These are phyloP conservation scores for Nematostella vectensis DNA, from an alignment of 92 coral and sea anemone species.

Conservation along the genomic window DNA sequence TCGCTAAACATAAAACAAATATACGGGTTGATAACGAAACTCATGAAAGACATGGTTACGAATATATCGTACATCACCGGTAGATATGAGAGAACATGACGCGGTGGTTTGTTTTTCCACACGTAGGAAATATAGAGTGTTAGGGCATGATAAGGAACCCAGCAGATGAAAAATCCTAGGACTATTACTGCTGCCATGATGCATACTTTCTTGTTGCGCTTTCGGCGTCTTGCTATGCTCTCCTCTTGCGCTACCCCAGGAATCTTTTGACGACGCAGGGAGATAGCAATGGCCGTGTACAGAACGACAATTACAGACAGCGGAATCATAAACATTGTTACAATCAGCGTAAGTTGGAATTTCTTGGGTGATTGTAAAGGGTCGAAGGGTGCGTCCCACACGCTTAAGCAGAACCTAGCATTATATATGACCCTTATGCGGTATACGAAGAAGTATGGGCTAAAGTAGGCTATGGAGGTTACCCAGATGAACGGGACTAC, in stretches of 20 bases:
- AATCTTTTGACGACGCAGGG: slow-evolving; percentile 7
- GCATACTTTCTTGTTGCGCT: slow-evolving; percentile 19
- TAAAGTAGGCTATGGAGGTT: neutral
- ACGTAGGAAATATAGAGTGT: neutral
- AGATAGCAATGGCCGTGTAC: slow-evolving; percentile 11
- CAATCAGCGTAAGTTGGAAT: neutral
- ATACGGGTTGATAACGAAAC: neutral
- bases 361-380: neutral
- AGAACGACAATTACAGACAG: slow-evolving; percentile 3
- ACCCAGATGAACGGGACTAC: slow-evolving; percentile 9
- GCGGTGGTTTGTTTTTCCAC: neutral
- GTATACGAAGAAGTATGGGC: slow-evolving; percentile 1
- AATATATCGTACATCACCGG: neutral
- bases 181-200: slow-evolving; percentile 14
- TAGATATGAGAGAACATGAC: neutral
- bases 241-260: slow-evolving; percentile 11
- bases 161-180: slow-evolving; percentile 14
- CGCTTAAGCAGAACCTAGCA: neutral
- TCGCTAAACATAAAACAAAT: slow-evolving; percentile 7
- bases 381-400: slow-evolving; percentile 1
- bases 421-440: neutral
- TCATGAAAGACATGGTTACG: neutral
- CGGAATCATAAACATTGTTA: slow-evolving; percentile 2
- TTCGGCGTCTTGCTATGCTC: slow-evolving; percentile 1
- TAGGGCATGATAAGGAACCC: slow-evolving; percentile 22